Evolutionary conservation across 2,888 invertebrate genomes (phyloP).

Genomic region (Noctua fimbriata): DNA sequence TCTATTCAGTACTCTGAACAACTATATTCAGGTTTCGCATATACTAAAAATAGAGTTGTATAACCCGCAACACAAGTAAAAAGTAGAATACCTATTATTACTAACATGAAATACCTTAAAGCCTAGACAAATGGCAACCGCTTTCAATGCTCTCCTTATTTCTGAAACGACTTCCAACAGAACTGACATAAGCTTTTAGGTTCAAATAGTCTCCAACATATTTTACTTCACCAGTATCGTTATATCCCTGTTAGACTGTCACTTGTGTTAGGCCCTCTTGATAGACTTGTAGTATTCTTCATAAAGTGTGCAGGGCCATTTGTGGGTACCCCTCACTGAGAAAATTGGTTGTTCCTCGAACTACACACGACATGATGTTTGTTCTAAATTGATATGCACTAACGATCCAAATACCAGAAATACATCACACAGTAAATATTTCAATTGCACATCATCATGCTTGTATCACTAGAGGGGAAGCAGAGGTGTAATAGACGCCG

Average conservation of each 20-base stretch:
- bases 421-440: not conserved
- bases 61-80: not conserved
- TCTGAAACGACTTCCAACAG: not conserved
- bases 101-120: not conserved
- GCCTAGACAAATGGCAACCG: not conserved
- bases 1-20: no score
- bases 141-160: not conserved
- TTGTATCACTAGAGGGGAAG: not conserved
- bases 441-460: not conserved
- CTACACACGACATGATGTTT: not conserved
- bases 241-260: not conserved
- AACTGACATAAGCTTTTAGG: not conserved
- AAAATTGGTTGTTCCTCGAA: not conserved
- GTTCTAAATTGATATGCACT: slow-evolving; percentile 9
- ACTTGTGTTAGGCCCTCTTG: not conserved
- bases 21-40: no score
- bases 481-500: not conserved
- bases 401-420: not conserved
- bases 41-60: no score
- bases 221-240: not conserved
- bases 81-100: not conserved
- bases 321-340: not conserved
- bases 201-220: not conserved
- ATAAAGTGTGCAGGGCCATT: not conserved
- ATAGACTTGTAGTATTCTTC: not conserved